Evolutionary conservation across 2,797 vertebrate species (phyloP), one percentile per base, ranked within the genome.

Genomic region (Myioborus melanocephalus): DNA sequence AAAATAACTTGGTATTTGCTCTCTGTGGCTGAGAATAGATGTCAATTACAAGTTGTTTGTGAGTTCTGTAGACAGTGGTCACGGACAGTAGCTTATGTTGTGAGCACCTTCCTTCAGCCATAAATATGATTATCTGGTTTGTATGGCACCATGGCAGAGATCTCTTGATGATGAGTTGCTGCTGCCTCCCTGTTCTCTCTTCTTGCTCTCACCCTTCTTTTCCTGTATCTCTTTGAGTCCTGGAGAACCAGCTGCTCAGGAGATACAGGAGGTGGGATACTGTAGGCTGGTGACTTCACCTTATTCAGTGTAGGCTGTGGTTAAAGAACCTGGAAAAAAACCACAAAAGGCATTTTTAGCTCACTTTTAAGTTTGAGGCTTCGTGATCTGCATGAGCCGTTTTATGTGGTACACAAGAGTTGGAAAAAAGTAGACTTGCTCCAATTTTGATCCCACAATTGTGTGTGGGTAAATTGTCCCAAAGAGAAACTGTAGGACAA

Each of bases 1-100:
- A 72, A 18, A 93, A 78, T 88, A 92, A 81, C 53, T 60, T 61
- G 39, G 11, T 89, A 20, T 89, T 84, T 89, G 37, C 71, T 87
- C 22, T 68, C 18, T 44, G 60, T 57, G 65, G 43, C 78, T 87
- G 78, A 44, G 64, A 87, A 68, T n/a, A 87, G 70, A 11, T 89
- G 66, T 32, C 68, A 87, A 43, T 90, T 92, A 76, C 13, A 41
- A 52, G 60, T 34, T 78, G 57, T 41, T 53, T 50, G 43, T 0
- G 2, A 79, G 50, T 27, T 70, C 30, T 95, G 63, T 35, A 49
- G 52, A 17, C 90, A 46, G 70, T 77, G 56, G 44, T 73, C 46
- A 12, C 1, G 5, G 56, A 34, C 20, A 60, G 75, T 15, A 59
- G 55, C 14, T 43, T n/a, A 7, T 3, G 5, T 71, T 37, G 34